phyloP scores from a whole-genome alignment of 1,140 invertebrate genomes.

The Hyles vespertilio region DNA sequence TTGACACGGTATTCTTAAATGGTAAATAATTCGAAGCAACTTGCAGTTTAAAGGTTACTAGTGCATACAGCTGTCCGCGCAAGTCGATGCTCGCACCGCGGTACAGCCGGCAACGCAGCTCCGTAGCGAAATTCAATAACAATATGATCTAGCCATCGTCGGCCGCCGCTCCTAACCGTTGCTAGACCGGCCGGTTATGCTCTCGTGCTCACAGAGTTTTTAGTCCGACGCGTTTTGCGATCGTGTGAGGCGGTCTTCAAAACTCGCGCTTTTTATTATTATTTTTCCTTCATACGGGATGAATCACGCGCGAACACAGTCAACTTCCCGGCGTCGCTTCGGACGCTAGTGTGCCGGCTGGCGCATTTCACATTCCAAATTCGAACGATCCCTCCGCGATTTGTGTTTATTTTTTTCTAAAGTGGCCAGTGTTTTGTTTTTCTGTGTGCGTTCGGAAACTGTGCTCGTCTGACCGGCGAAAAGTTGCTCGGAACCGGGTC shows the following conservation, averaged over 20 bases:
- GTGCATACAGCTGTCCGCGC: no score
- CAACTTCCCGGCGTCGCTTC: slow-evolving; percentile 13
- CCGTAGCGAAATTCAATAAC: slow-evolving; percentile 7
- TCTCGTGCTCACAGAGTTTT: slow-evolving; percentile 22
- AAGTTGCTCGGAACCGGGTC: slow-evolving; percentile 7
- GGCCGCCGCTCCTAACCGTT: slow-evolving; percentile 13
- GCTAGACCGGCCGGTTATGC: slow-evolving; percentile 23
- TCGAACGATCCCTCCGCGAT: neutral
- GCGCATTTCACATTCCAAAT: neutral
- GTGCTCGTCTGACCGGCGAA: slow-evolving; percentile 3
- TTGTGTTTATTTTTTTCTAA: slow-evolving; percentile 3
- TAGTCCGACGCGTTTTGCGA: slow-evolving; percentile 12
- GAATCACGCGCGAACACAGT: slow-evolving; percentile 24
- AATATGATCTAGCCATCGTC: neutral
- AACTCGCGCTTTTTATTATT: slow-evolving; percentile 2
- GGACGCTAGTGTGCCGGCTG: neutral
- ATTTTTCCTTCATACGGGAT: slow-evolving; percentile 21
- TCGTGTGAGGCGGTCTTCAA: slow-evolving; percentile 4
- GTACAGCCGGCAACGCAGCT: neutral
- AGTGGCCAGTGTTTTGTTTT: slow-evolving; percentile 5
- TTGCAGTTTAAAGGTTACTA: no score
- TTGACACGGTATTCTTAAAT: no score
- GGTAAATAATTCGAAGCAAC: no score
- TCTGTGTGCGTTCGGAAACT: slow-evolving; percentile 4
- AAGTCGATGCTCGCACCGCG: neutral